Base-by-base conservation (phyloP, 1,140 invertebrate genomes). In the Oreohelix idahoensis region DNA sequence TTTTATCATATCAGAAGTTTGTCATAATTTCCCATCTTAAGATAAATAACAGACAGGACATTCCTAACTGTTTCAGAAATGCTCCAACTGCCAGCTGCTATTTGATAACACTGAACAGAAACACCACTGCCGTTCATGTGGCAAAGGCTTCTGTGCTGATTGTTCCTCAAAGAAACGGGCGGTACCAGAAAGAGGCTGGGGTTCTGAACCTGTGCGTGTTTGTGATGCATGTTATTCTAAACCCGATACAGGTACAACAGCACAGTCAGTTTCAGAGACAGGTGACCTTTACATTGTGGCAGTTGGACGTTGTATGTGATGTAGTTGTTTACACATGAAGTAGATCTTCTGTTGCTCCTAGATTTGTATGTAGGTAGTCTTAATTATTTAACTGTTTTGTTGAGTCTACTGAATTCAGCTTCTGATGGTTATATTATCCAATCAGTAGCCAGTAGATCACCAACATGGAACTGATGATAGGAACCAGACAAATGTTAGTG, bases 71-170 rank as follows among this genome's bases (percentile, higher is more conserved):
- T 15, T 88, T 75, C 88, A 95, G 94, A 89, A 94, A 76, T 97
- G 96, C 91, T 89, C 93, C 84, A 94, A 94, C 73, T 96, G 96
- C 91, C 93, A 94, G 84, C 92, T 89, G 77, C 86, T 87, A 36
- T 93, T 94, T 84, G 88, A 90, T 35, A 85, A 85, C 35, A 87
- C 88, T 79, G 89, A 89, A 51, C 90, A 90, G 78, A 97, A 96
- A 84, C 96, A 97, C 89, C 96, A 97, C 87, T 97, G 96, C 89
- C 94, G 96, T 39, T 93, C 94, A 0, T 97, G 92, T 92, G 94
- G 94, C 1, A 81, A 93, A 79, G 93, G 94, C 11, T 93, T 94
- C 83, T 94, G 94, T 89, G 89, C 93, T 78, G 87, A 86, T 0
- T 94, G 94, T 81, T 93, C 93, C 2, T 85, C 86, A 35, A 89